A percentile compares a stretch with the other conserved stretches of the same genome.
These are phyloP conservation scores for Coenonympha arcania DNA, from an alignment of 2,888 invertebrate species.

Conservation along the genomic window DNA sequence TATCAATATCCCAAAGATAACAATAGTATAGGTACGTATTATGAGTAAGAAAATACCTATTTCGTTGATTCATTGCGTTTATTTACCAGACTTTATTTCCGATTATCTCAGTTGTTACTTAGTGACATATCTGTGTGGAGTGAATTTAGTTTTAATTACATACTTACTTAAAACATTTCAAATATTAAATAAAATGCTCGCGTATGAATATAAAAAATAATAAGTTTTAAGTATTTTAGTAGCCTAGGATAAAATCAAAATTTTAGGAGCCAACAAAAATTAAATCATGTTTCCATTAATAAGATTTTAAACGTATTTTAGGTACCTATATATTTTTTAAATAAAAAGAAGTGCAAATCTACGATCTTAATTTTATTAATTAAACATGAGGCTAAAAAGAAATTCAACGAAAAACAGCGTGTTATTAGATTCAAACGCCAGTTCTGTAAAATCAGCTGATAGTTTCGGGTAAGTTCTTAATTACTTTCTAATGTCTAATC, in stretches of 20 bases:
- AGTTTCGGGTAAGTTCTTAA: constrained; percentile 52
- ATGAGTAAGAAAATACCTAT: no score
- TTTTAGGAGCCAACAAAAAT: no score
- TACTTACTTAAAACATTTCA: no score
- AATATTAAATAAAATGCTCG: no score
- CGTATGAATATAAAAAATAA: no score
- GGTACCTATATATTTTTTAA: no score
- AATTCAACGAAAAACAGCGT: constrained; percentile 32
- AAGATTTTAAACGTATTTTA: no score
- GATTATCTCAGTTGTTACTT: background rate
- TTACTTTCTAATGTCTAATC: background rate
- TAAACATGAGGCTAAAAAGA: constrained; percentile 39
- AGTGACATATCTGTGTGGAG: background rate
- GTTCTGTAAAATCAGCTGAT: constrained; percentile 48
- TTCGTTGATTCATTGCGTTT: background rate
- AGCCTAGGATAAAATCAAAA: no score
- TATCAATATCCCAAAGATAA: no score
- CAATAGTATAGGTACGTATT: no score
- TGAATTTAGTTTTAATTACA: background rate
- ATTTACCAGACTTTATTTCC: background rate
- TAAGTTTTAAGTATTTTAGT: no score
- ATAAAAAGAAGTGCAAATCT: background rate
- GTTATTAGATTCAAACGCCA: constrained; percentile 42
- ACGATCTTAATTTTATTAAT: constrained; percentile 4
- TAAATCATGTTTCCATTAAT: no score